Base-by-base conservation (phyloP, 2,888 invertebrate genomes). In the Drosophila rubida region DNA sequence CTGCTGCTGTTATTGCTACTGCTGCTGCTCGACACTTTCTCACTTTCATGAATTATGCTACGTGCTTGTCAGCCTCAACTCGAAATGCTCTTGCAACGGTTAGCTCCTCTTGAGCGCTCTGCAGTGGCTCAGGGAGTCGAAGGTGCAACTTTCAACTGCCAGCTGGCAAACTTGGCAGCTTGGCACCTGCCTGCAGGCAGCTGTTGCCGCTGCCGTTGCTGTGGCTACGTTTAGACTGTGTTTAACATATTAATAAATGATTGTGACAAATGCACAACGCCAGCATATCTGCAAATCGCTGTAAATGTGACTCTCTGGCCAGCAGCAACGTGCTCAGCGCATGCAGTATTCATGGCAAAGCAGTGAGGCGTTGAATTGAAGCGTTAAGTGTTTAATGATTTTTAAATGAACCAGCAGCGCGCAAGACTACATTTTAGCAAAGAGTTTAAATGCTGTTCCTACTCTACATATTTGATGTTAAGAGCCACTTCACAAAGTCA, bases 241-340 rank as follows among this genome's bases (percentile, higher is more conserved):
- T 73, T 86, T 75, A 80, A 83, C 75, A 72, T 83, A 83, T 85
- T 78, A 84, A 85, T 87, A 88, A 87, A 85, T 85, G 80, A 87
- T 80, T 80, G 69, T 75, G 87, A 83, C 84, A 83, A 80, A 83
- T 74, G 78, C 73, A 82, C 69, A 61, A 51, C 51, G 66, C 39
- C 58, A 70, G 66, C 76, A 61, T 66, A 55, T 44, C 65, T 55
- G 51, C 25, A 60, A 57, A 58, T 65, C 32, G 59, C 59, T 71
- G 70, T 59, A 62, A 74, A 74, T 69, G 63, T 66, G 67, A 69
- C 58, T 61, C 58, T 57, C 59, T 44, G 53, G 53, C 16, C 44
- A 59, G 14, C 41, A 59, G 37, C 32, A 19, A 9, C 39, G 27
- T 51, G 30, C 23, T 58, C 57, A 23, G 22, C 27, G 22, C 22